phyloP scores from a whole-genome alignment of 2,113 vertebrate genomes.

The Myanophis thanlyinensis region DNA sequence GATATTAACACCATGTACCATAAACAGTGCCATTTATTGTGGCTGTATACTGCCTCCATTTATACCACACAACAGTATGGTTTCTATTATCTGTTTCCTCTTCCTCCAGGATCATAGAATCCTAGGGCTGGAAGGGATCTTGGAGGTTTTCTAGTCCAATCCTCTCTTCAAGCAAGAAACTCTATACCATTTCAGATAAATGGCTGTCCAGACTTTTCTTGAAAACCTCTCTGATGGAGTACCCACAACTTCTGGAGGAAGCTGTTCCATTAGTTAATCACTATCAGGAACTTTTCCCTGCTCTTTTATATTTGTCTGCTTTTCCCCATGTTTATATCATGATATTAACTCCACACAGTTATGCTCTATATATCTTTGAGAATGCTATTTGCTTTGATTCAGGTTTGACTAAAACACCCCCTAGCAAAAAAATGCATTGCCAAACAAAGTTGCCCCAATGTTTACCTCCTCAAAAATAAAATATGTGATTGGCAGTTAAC shows the following conservation, averaged over 20 bases:
- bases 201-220: background rate
- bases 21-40: background rate
- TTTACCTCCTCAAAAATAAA: background rate
- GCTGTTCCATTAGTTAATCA: background rate
- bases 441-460: background rate
- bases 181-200: background rate
- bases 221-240: background rate
- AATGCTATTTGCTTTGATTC: no score
- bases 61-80: background rate
- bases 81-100: background rate
- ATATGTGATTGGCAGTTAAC: background rate
- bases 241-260: background rate
- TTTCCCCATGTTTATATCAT: no score
- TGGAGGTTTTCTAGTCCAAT: background rate
- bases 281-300: background rate
- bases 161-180: background rate
- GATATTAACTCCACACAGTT: no score
- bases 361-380: no score
- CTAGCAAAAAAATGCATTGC: no score
- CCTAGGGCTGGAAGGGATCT: background rate
- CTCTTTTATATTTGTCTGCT: background rate
- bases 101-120: background rate
- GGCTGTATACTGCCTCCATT: background rate
- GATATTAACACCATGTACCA: background rate
- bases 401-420: no score